These are phyloP conservation scores for Phenacoccus solenopsis DNA, from an alignment of 1,140 invertebrate species.

Conservation along the genomic window DNA sequence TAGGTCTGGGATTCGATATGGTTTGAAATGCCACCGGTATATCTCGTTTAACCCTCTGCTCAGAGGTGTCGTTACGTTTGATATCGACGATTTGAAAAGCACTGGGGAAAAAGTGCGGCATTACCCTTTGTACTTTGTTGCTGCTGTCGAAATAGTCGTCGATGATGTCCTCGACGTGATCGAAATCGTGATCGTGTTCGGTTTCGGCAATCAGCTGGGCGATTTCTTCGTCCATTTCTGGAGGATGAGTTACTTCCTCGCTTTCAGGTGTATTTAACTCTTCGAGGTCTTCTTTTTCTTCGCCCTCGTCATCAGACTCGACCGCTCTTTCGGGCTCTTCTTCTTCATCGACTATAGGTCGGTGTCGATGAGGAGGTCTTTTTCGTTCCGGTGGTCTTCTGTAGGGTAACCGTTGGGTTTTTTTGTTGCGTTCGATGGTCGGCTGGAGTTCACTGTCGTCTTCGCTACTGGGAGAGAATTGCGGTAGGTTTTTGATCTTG, in stretches of 20 bases:
- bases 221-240: neutral
- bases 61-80: neutral
- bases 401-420: neutral
- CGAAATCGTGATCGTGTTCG: constrained; percentile 5
- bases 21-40: neutral
- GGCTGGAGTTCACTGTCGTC: neutral
- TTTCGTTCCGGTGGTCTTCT: neutral
- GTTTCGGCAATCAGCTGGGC: neutral
- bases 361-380: neutral
- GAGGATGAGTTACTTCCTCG: constrained; percentile 7
- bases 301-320: neutral
- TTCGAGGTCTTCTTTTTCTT: constrained; percentile 12
- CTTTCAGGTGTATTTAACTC: neutral
- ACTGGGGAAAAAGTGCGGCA: neutral
- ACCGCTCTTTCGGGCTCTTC: neutral
- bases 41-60: neutral
- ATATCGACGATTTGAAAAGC: neutral
- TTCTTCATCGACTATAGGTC: neutral
- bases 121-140: neutral
- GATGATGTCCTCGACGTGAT: neutral
- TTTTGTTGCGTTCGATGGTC: neutral
- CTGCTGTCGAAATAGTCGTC: neutral
- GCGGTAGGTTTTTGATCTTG: constrained; percentile 4
- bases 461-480: neutral
- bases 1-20: neutral